Base-by-base conservation (phyloP, 2,888 invertebrate species). In the Drosophila rubida region DNA sequence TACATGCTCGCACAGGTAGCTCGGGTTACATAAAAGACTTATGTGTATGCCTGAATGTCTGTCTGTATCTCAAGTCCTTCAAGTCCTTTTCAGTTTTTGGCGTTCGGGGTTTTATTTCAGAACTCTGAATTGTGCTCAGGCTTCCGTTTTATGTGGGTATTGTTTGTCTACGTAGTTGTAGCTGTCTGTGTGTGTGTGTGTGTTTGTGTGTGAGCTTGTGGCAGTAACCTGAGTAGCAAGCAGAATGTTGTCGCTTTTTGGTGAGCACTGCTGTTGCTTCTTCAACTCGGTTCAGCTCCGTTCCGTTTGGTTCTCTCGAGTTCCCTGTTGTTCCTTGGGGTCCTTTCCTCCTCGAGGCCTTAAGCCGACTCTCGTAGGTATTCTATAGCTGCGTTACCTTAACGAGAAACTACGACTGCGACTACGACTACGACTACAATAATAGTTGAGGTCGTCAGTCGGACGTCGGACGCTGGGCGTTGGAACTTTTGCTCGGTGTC, bases 241-340 rank as follows among this genome's bases (percentile, higher is more conserved):
- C 35, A 14, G 35, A 51, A 25, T 45, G 49, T 53, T 76, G 59
- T 60, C 41, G n/a, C n/a, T n/a, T 4, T n/a, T 37, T 14, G 14
- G 14, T 8, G 35, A 64, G 81, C 84, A 78, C 60, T 81, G 67
- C 80, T 83, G 86, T 83, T 83, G 83, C 78, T 80, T 72, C 84
- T 75, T 54, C 57, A 13, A 19, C 57, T 39, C 19, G 16, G 22
- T n/a, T 32, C n/a, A 14, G 25, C 35, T 51, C 25, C 4, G 25
- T 39, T 48, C 55, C 16, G 25, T 27, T 23, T n/a, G 23, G 32
- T 9, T 39, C 27, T n/a, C n/a, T n/a, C n/a, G 27, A 39, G 46
- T 25, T 49, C 50, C 41, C 42, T 50, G 44, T 23, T 30, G 32
- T 9, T 39, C 27, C 55, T 55, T 39, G 45, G 11, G 13, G 14